Evolutionary conservation across 2,888 invertebrate genomes (phyloP), one percentile per base, ranked within the genome.

Genomic region (Ferdinandea cuprea): DNA sequence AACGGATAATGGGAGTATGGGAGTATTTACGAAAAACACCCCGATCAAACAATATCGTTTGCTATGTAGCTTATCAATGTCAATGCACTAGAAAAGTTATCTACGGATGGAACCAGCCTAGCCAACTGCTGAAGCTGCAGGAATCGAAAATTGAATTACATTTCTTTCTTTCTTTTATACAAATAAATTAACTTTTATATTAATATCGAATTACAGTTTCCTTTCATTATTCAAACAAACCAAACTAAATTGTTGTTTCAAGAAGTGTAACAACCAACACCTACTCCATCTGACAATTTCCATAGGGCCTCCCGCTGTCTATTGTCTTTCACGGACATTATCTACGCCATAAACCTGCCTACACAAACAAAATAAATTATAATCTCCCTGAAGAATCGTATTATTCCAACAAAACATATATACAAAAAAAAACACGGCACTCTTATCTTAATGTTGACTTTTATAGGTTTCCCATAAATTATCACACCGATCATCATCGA

Each of bases 401-500:
- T 42, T 58, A 58, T 40, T 58, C 13, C 15, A 15, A 58, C 5
- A 37, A 3, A 37, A 21, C 15, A 21, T 25, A 9, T 25, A 42
- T 3, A 42, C 7, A 17, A 9, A 42, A 19, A 44, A 21, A 54
- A 44, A 42, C 4, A 28, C 37, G 42, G 21, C 40, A 42, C 54
- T 44, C 46, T 58, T 58, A 46, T 69, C 69, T 58, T 48, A 28
- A 58, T 69, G 37, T 69, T 58, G 69, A 69, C 69, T 25, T 69
- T 56, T 58, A 58, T 58, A 35, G 5, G 28, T 56, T 58, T 48
- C 28, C 25, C 56, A 69, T 37, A 58, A 69, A 69, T 58, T 56
- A 58, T 28, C 56, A 58, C 37, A n/a, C 15, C 17, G 28, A 48
- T 37, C 48, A 19, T 37, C 48, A 19, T 42, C 44, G 15, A 44